Conservation (phyloP, 2,888 invertebrate genomes). For the Cephus nigrinus region DNA sequence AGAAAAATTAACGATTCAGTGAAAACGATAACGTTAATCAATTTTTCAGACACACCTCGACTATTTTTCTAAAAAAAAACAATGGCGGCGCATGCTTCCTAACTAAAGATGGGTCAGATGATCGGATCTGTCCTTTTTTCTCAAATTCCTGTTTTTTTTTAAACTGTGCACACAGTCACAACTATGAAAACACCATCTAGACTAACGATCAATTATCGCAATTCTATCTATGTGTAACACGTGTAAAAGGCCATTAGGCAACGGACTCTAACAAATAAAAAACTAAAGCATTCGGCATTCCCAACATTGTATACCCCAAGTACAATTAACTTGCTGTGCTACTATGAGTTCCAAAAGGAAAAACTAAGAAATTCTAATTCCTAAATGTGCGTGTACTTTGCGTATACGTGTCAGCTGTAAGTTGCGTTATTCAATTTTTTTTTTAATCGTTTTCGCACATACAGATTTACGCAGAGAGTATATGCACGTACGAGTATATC, state of each 20-base stretch:
- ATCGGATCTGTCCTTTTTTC: slow-evolving; percentile 9
- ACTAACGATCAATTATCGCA: slow-evolving; percentile 32
- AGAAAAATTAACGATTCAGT: too few relatives aligned
- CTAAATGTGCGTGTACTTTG: too few relatives aligned
- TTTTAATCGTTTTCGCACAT: too few relatives aligned
- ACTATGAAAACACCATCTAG: slow-evolving; percentile 32
- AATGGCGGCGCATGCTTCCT: slow-evolving; percentile 19
- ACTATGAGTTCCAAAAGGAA: slow-evolving; percentile 11
- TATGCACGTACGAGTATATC: too few relatives aligned
- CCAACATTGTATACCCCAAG: slow-evolving; percentile 35
- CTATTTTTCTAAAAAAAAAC: too few relatives aligned
- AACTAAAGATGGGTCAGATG: too few relatives aligned
- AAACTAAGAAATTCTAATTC: slow-evolving; percentile 13
- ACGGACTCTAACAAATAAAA: slow-evolving; percentile 31
- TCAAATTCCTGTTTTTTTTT: slow-evolving; percentile 11
- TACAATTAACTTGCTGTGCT: too few relatives aligned
- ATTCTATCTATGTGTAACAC: slow-evolving; percentile 21
- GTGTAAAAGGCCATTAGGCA: slow-evolving; percentile 32
- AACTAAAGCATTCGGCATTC: slow-evolving; percentile 61
- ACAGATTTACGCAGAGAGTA: too few relatives aligned
- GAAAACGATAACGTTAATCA: too few relatives aligned
- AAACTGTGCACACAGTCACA: slow-evolving; percentile 19
- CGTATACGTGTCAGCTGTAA: too few relatives aligned
- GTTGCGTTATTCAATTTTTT: too few relatives aligned
- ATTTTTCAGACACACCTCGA: too few relatives aligned